A percentile compares a stretch with the other conserved stretches of the same genome.
Conservation (phyloP, 2,797 vertebrate genomes). For the Galagoides demidoff region DNA sequence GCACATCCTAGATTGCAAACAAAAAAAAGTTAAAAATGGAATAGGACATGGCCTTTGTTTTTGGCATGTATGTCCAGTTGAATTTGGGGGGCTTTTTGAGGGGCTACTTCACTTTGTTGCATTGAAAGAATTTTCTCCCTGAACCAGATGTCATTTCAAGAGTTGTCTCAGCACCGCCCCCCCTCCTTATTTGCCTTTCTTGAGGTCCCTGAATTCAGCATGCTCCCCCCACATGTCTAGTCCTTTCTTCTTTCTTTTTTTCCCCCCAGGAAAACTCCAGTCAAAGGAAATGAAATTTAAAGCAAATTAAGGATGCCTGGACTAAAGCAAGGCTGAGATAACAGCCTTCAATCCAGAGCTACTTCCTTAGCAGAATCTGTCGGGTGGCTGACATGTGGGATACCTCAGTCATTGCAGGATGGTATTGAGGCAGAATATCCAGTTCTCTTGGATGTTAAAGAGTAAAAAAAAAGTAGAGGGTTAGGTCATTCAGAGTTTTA, state of each 20-base stretch:
- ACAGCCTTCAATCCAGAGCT: neutral
- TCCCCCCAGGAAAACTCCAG: neutral
- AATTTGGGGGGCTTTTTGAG: neutral
- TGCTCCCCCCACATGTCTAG: neutral
- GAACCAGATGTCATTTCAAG: no score
- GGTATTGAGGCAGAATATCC: neutral
- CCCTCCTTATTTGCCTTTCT: no score
- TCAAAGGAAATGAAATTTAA: slow-evolving; percentile 38
- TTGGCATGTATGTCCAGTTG: neutral
- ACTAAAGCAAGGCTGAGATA: neutral
- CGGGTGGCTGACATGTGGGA: neutral
- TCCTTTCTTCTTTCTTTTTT: neutral
- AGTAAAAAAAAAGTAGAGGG: neutral
- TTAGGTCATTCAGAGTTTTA: neutral
- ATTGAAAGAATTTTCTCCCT: neutral
- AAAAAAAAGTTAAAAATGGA: neutral
- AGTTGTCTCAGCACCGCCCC: neutral
- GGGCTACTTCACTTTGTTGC: neutral
- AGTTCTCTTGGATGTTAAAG: neutral
- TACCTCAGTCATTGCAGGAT: neutral
- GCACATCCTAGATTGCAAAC: neutral
- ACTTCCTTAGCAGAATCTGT: neutral
- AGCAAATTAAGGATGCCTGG: slow-evolving; percentile 40
- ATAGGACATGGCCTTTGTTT: neutral
- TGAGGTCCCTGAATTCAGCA: neutral